Base-by-base conservation (phyloP, 2,113 vertebrate species). In the Strigops habroptila region DNA sequence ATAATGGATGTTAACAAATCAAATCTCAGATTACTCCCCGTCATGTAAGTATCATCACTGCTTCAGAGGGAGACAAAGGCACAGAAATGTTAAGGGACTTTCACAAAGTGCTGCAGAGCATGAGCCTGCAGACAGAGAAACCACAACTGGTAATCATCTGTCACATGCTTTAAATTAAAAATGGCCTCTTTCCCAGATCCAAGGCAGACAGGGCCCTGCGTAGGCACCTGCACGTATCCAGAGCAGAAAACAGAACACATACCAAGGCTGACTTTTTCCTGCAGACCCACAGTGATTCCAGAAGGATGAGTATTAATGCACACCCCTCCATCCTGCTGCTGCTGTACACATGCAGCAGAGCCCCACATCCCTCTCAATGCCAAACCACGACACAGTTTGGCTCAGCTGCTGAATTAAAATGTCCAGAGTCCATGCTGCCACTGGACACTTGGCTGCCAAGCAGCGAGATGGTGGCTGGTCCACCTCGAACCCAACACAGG, bases 341-440 rank as follows among this genome's bases (percentile, higher is more conserved):
- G 0, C 44, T 12, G 31, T 3, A 65, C 65, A 82, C 82, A 52
- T 10, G 4, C 55, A 65, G 27, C 1, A 0, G 7, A 71, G 13
- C 31, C 28, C 3, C 23, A 35, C 5, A 64, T 23, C 9, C 18
- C 6, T 48, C 44, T 52, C 10, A 46, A 70, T 65, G 39, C 3
- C 35, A 83, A 88, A 80, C 7, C 23, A 30, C 0, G 0, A 48
- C 12, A 17, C 2, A 15, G 31, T 24, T 37, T 49, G 18, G 24
- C 49, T 49, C 17, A 49, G 5, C 41, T 44, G 15, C 27, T 37
- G 37, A 37, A 37, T 24, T 43, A 43, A 63, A 67, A 51, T 0
- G 1, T 8, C 11, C 1, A 0, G 21, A 51, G 6, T 25, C n/a
- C 49, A 39, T 0, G 2, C 14, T 46, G 51, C n/a, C 62, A 24